Evolutionary conservation across 2,888 invertebrate species (phyloP).

Genomic region (Euzetes globulus): DNA sequence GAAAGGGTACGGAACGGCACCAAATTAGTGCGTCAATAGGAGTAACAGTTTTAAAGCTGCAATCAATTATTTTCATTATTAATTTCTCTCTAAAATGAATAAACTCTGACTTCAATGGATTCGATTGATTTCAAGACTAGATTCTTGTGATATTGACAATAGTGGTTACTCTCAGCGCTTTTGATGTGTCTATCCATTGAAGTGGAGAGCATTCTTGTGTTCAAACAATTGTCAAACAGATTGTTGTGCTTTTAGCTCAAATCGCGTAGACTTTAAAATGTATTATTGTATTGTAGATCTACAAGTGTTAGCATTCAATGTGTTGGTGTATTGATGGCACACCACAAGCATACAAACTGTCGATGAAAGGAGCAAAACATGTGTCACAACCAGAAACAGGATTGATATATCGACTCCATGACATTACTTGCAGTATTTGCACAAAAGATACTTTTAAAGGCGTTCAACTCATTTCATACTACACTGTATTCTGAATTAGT

Average conservation of each 20-base stretch:
- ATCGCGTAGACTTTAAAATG: neutral
- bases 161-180: too few species aligned
- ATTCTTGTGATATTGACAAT: too few species aligned
- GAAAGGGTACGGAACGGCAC: too few species aligned
- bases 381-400: conserved; percentile 18
- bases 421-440: neutral
- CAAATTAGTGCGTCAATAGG: too few species aligned
- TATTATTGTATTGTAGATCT: conserved; percentile 2
- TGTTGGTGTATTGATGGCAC: neutral
- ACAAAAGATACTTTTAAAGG: conserved; percentile 1
- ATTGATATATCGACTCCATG: neutral
- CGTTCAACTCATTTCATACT: neutral
- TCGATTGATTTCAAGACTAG: too few species aligned
- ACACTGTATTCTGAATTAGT: too few species aligned
- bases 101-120: too few species aligned
- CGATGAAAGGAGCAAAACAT: conserved; percentile 15
- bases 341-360: neutral
- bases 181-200: too few species aligned
- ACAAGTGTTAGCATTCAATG: conserved; percentile 15
- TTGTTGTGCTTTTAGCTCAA: conserved; percentile 6
- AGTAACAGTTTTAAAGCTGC: too few species aligned
- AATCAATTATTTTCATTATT: too few species aligned
- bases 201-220: neutral
- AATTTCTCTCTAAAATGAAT: too few species aligned
- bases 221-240: conserved; percentile 1